Evolutionary conservation across 2,888 invertebrate species (phyloP).

Genomic region (Clanis bilineata): DNA sequence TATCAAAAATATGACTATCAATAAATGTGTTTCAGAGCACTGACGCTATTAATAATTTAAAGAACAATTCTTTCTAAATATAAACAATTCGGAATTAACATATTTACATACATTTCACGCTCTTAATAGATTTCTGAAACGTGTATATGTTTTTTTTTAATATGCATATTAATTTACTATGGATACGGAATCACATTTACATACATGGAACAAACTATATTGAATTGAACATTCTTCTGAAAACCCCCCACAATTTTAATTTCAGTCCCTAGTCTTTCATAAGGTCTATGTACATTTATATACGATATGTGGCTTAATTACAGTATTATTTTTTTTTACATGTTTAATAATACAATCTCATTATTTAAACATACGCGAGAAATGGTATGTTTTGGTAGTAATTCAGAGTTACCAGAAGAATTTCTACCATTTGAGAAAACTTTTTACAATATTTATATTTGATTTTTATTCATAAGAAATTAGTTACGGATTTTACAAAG

Average conservation of each 20-base stretch:
- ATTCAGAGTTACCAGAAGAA: not conserved
- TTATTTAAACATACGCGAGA: not conserved
- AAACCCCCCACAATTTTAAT: not conserved
- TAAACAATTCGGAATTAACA: not conserved
- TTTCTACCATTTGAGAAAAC: not conserved
- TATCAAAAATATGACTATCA: not conserved
- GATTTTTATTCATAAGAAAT: conserved; percentile 1
- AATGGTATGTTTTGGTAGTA: not conserved
- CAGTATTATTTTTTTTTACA: not conserved
- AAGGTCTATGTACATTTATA: conserved; percentile 1
- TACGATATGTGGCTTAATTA: conserved; percentile 11
- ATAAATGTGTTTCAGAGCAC: not conserved
- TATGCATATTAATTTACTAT: not conserved
- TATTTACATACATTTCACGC: conserved; percentile 10
- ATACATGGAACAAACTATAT: not conserved
- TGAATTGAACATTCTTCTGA: not conserved
- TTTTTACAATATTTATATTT: not conserved
- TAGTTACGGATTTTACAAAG: not conserved
- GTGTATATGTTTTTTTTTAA: not conserved
- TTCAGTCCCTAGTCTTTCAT: conserved; percentile 1
- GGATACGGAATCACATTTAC: no score
- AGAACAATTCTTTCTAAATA: not conserved
- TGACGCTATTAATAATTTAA: not conserved
- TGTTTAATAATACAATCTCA: not conserved
- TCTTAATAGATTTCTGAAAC: conserved; percentile 10